These are phyloP conservation scores for Halocynthia roretzi DNA, from an alignment of 23 tunicate species.

Conservation along the genomic window DNA sequence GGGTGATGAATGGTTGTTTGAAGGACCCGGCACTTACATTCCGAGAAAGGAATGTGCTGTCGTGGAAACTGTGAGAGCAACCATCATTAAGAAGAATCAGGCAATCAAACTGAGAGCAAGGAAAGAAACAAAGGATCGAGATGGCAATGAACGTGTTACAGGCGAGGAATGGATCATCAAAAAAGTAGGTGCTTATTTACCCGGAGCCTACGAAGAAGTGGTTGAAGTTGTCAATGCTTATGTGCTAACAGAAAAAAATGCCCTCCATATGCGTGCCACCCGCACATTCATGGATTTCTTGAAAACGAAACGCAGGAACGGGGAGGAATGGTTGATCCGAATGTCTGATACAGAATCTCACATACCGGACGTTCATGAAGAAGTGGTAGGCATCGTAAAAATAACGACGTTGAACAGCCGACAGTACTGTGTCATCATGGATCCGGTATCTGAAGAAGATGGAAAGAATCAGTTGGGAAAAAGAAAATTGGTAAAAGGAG, in stretches of 20 bases:
- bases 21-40: constrained; percentile 86
- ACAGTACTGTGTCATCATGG: constrained; percentile 84
- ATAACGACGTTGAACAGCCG: constrained; percentile 81
- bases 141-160: constrained; percentile 69
- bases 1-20: constrained; percentile 94
- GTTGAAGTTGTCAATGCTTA: constrained; percentile 61
- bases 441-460: constrained; percentile 73
- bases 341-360: constrained; percentile 82
- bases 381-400: constrained; percentile 70
- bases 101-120: constrained; percentile 82
- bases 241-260: constrained; percentile 91
- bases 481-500: constrained; percentile 81
- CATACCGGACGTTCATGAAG: constrained; percentile 92
- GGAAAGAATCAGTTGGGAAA: constrained; percentile 89
- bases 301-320: constrained; percentile 62
- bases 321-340: constrained; percentile 90
- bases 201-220: constrained; percentile 87
- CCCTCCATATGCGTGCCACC: constrained; percentile 83
- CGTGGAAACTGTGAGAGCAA: constrained; percentile 58
- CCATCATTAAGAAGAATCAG: constrained; percentile 75
- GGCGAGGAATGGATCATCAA: constrained; percentile 95
- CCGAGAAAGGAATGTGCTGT: constrained; percentile 87
- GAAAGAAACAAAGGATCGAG: constrained; percentile 66
- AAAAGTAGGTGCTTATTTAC: constrained; percentile 80
- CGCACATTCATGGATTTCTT: constrained; percentile 84